phyloP scores from a whole-genome alignment of 35 echinoderm and acorn worm species.

The Heliocidaris tuberculata region DNA sequence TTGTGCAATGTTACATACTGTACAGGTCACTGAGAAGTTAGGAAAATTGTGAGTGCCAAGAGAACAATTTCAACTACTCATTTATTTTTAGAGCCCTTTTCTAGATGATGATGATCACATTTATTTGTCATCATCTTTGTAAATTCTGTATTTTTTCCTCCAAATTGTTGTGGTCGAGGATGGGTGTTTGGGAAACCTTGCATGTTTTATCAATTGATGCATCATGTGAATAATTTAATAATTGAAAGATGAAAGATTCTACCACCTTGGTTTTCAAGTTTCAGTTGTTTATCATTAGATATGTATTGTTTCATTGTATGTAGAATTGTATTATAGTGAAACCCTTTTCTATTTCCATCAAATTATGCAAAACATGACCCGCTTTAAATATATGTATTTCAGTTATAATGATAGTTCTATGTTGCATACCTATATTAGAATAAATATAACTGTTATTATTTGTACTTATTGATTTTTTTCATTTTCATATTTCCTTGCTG shows the following conservation, averaged over 20 bases:
- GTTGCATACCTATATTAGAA: neutral
- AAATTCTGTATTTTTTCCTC: too few relatives aligned
- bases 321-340: neutral
- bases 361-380: neutral
- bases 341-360: neutral
- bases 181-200: neutral
- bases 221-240: too few relatives aligned
- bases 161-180: neutral
- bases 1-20: neutral
- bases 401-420: neutral
- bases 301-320: neutral
- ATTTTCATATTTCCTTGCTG: neutral
- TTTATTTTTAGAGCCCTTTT: too few relatives aligned
- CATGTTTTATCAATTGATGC: neutral
- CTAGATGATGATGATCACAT: too few relatives aligned
- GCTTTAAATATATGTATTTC: neutral
- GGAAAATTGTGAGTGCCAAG: neutral
- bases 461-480: neutral
- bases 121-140: too few relatives aligned
- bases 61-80: too few relatives aligned
- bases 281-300: neutral
- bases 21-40: neutral
- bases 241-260: neutral
- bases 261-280: neutral
- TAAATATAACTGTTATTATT: neutral